Base-by-base conservation (phyloP, 1,140 invertebrate species). In the Drosophila nigrodunni region DNA sequence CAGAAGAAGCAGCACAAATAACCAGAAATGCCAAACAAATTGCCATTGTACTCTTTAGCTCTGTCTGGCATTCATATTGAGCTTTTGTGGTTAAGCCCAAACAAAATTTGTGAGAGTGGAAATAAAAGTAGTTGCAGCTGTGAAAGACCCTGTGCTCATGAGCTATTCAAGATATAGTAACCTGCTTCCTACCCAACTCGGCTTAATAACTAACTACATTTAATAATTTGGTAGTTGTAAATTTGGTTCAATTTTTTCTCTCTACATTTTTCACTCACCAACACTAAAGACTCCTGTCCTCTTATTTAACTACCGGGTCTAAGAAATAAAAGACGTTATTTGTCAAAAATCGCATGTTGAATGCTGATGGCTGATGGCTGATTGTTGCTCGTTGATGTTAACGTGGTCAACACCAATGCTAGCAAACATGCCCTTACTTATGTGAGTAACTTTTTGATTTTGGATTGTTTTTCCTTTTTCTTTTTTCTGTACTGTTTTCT, bases 11-110 rank as follows among this genome's bases (percentile, higher is more conserved):
- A 15, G 34, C 10, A n/a, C 15, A 11, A 30, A 30, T 30, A 30
- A 30, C 25, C 25, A 30, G 25, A 52, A 57, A 41, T 13, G 15
- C 37, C 41, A 57, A 67, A 18, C 10, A 25, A 35, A 66, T 35
- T 43, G 13, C 11, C 21, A 35, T 57, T 72, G 52, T 66, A 49
- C 8, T 7, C 25, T 35, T n/a, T 47, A 30, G 21, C 43, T 57
- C 8, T 7, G 43, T 35, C 18, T 47, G 39, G 21, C 43, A 76
- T 74, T 77, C 74, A 73, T 62, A 62, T 77, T 74, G 64, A 43
- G 49, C 46, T 67, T 65, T 80, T 85, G 81, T 61, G 81, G 81
- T 74, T 60, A 21, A n/a, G 21, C 55, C 68, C 72, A 66, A 30
- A 68, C 79, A 57, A 61, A 72, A 59, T 83, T 82, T 65, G 59